Percentiles rank a stretch among this genome's conserved stretches.
These are phyloP conservation scores for Caenorhabditis becei DNA, from an alignment of 2,888 invertebrate genomes.

Conservation along the genomic window DNA sequence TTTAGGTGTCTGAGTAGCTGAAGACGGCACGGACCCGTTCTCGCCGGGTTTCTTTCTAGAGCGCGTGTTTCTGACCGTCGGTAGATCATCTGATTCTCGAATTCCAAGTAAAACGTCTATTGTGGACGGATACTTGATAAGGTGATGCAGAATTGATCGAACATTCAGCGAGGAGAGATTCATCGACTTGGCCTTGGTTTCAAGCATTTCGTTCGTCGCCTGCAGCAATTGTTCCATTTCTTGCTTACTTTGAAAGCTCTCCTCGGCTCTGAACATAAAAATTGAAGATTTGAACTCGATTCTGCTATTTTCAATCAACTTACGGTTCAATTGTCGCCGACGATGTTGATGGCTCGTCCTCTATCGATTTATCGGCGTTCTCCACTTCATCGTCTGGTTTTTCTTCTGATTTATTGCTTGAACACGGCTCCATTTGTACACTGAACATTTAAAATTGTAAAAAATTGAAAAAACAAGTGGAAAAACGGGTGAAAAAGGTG, in stretches of 20 bases:
- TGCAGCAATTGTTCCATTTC: slow-evolving; percentile 32
- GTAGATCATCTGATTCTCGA: slow-evolving; percentile 24
- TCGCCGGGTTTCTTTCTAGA: slow-evolving; percentile 36
- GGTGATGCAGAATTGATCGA: slow-evolving; percentile 55
- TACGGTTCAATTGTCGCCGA: neutral
- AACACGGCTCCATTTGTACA: too few relatives aligned
- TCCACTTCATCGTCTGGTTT: too few relatives aligned
- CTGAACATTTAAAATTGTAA: too few relatives aligned
- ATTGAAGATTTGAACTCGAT: neutral
- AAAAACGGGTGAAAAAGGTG: too few relatives aligned
- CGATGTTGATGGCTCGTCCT: slow-evolving; percentile 24
- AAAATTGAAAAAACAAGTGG: too few relatives aligned
- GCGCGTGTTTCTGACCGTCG: slow-evolving; percentile 37
- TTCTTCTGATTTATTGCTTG: too few relatives aligned
- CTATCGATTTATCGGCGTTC: too few relatives aligned
- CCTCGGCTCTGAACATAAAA: slow-evolving; percentile 10
- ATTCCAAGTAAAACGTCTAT: slow-evolving; percentile 50
- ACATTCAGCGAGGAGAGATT: slow-evolving; percentile 58
- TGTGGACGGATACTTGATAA: slow-evolving; percentile 52
- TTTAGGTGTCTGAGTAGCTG: slow-evolving; percentile 17
- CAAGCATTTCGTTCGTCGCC: slow-evolving; percentile 37
- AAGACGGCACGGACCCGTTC: neutral
- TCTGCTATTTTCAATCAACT: neutral
- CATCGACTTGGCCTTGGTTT: slow-evolving; percentile 55
- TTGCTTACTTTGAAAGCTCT: neutral